These are phyloP conservation scores for Nasonia longicornis DNA, from an alignment of 1,140 invertebrate species.

Conservation along the genomic window DNA sequence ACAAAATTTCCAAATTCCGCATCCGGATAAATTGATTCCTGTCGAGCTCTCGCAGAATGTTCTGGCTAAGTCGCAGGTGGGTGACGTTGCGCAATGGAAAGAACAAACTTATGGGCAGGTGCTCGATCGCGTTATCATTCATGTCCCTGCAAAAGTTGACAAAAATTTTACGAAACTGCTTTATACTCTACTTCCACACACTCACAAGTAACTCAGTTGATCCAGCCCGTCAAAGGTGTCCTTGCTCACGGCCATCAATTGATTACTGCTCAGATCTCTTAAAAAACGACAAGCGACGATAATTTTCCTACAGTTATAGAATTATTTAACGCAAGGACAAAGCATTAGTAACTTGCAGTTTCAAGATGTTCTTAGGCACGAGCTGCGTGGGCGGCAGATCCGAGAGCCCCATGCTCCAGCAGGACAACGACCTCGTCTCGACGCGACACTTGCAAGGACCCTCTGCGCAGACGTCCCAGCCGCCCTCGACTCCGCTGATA, in stretches of 20 bases:
- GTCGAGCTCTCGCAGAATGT: slow-evolving; percentile 77
- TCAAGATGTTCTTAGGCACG: slow-evolving; percentile 77
- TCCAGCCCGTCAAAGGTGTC: slow-evolving; percentile 78
- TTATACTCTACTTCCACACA: slow-evolving; percentile 29
- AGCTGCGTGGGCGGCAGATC: slow-evolving; percentile 76
- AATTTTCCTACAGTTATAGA: neutral
- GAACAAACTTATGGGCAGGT: slow-evolving; percentile 80
- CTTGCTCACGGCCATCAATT: slow-evolving; percentile 79
- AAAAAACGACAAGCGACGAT: neutral
- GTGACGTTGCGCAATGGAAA: slow-evolving; percentile 77
- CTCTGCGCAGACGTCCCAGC: slow-evolving; percentile 79
- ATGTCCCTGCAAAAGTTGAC: slow-evolving; percentile 72
- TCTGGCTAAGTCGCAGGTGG: slow-evolving; percentile 81
- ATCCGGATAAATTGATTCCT: slow-evolving; percentile 75
- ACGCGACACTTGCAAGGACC: slow-evolving; percentile 78
- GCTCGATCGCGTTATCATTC: slow-evolving; percentile 83
- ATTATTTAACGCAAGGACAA: neutral
- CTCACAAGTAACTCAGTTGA: slow-evolving; percentile 75
- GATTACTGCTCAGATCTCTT: slow-evolving; percentile 82
- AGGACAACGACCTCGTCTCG: slow-evolving; percentile 76
- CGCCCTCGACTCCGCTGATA: slow-evolving; percentile 71
- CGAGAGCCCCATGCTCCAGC: slow-evolving; percentile 77
- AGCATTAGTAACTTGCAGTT: slow-evolving; percentile 71
- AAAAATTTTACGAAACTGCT: neutral
- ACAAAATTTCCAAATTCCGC: slow-evolving; percentile 76